Evolutionary conservation across 2,113 vertebrate species (phyloP).

Genomic region (Oxyura jamaicensis): DNA sequence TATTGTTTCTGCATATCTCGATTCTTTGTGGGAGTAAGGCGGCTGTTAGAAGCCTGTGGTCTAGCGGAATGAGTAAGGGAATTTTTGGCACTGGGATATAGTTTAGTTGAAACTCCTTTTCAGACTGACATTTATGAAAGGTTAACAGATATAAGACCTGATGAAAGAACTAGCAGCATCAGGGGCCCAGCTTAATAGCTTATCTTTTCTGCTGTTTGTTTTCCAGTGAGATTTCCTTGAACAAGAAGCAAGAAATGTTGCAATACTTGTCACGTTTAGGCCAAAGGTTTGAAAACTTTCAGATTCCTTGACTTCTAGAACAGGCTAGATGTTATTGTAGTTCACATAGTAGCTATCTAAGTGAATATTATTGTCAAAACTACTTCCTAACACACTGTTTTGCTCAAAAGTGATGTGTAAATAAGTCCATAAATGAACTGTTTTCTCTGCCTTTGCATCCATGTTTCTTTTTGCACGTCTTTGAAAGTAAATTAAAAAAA

Average conservation of each 20-base stretch:
- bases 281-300: conserved; percentile 20
- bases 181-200: conserved; percentile 8
- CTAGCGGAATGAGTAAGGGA: background rate
- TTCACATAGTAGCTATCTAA: background rate
- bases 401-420: background rate
- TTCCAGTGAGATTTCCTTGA: conserved; percentile 44
- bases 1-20: background rate
- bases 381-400: background rate
- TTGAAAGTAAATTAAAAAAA: conserved; percentile 44
- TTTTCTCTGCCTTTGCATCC: conserved; percentile 21
- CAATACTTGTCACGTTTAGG: conserved; percentile 14
- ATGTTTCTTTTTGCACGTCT: conserved; percentile 30
- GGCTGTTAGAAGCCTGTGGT: background rate
- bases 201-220: conserved; percentile 40
- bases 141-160: conserved; percentile 43
- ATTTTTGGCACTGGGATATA: background rate
- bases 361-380: background rate
- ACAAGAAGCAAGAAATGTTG: conserved; percentile 29
- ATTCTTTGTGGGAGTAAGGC: background rate
- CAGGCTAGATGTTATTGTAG: background rate
- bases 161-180: conserved; percentile 22
- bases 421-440: background rate
- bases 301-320: background rate
- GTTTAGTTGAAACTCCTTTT: conserved; percentile 3
- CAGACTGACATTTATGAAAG: conserved; percentile 49